A percentile compares a stretch with the other conserved stretches of the same genome.
phyloP scores from a whole-genome alignment of 2,797 vertebrate genomes.

The Triplophysa bombifrons region DNA sequence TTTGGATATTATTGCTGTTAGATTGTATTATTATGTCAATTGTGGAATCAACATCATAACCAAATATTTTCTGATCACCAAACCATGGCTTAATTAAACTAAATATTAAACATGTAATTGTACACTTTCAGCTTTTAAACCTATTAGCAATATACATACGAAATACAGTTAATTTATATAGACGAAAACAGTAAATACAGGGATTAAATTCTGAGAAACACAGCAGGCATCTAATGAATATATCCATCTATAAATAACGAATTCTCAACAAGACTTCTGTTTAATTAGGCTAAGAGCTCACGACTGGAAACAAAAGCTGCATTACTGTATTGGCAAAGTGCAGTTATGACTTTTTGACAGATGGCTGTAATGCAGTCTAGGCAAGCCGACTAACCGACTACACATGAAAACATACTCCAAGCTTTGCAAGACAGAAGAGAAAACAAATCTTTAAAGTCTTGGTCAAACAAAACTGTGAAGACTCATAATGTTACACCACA shows the following conservation, averaged over 20 bases:
- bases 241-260: not conserved
- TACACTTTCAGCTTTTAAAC: not conserved
- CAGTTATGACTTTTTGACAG: slow-evolving; percentile 73
- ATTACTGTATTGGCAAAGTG: slow-evolving; percentile 65
- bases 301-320: slow-evolving; percentile 72
- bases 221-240: slow-evolving; percentile 68
- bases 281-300: slow-evolving; percentile 79
- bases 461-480: not conserved
- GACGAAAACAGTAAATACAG: too few species aligned
- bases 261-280: slow-evolving; percentile 65
- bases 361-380: slow-evolving; percentile 65
- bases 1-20: not conserved
- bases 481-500: slow-evolving; percentile 1
- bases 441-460: slow-evolving; percentile 18
- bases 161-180: not conserved
- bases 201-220: slow-evolving; percentile 62
- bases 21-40: slow-evolving; percentile 18
- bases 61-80: not conserved
- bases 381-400: slow-evolving; percentile 45
- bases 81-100: not conserved
- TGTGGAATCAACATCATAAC: slow-evolving; percentile 7
- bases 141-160: slow-evolving; percentile 3
- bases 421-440: slow-evolving; percentile 12
- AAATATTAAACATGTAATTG: not conserved
- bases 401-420: slow-evolving; percentile 28